Base-by-base conservation (phyloP, 2,888 invertebrate genomes). In the Aporophyla lueneburgensis region DNA sequence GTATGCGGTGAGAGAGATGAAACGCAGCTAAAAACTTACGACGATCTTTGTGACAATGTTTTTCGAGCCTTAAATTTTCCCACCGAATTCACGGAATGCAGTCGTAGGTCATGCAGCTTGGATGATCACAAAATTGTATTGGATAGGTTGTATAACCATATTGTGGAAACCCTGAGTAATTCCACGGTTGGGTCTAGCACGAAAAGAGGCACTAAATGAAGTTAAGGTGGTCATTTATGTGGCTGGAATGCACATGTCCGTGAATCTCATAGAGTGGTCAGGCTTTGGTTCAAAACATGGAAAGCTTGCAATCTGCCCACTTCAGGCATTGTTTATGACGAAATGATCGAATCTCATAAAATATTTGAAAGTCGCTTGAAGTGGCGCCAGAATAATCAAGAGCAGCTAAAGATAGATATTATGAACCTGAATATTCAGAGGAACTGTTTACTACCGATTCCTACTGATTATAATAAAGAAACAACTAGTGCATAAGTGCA, bases 21-120 rank as follows among this genome's bases (percentile, higher is more conserved):
- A 43, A 43, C 7, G 9, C 9, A 43, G 43, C 7, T 43, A 43
- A 43, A 43, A 43, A 9, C 43, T 43, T 43, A 43, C 43, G 9
- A 43, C 9, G 43, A 43, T 9, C 43, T 6, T 1, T 43, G 7
- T 43, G 0, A 43, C 9, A 43, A 43, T 43, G 43, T 9, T 43
- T 43, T 43, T 43, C 43, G 43, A 43, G 0, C 43, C 43, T 9
- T 43, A 9, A 9, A 43, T 53, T 67, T 66, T n/a, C 51, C 66
- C 66, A 67, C 33, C 33, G 66, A 53, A 16, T 67, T 67, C 53
- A 53, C 66, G 51, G 53, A 53, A n/a, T 67, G 66, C n/a, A 67
- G 66, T 40, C 33, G 53, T 33, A 51, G 66, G n/a, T 33, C n/a
- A 49, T 63, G 63, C 19, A 10, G 63, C 9, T n/a, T 67, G n/a